Conservation (phyloP, 2,113 vertebrate species). For the Empidonax alnorum region DNA sequence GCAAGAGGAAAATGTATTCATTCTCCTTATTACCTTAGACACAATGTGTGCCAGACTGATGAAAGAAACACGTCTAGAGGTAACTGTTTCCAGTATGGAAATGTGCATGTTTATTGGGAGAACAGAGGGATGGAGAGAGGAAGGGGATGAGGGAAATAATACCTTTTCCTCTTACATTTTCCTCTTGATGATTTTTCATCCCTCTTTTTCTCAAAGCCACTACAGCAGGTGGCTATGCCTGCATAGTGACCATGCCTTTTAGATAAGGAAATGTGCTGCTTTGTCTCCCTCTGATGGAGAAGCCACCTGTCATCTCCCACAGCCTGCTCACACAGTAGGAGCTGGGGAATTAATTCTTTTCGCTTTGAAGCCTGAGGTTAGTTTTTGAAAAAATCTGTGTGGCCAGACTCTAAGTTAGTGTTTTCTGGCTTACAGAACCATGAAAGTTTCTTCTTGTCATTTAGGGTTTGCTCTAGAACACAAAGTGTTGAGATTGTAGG, state of each 20-base stretch:
- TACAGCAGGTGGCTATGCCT: not conserved
- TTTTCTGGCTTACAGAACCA: not conserved
- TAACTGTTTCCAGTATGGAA: not conserved
- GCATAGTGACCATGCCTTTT: not conserved
- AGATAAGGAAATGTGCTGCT: not conserved
- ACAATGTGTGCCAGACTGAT: not conserved
- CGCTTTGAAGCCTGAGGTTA: not conserved
- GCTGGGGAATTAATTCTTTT: not conserved
- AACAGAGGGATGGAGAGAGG: not conserved
- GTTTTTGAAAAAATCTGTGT: not conserved
- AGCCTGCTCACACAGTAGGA: not conserved
- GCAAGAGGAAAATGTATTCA: not conserved
- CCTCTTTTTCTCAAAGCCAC: not conserved
- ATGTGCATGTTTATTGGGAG: not conserved
- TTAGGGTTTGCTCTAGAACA: not conserved
- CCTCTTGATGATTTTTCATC: not conserved
- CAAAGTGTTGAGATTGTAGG: not conserved
- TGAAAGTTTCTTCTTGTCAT: not conserved
- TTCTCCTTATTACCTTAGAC: not conserved
- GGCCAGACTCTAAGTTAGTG: not conserved
- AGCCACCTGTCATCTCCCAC: not conserved
- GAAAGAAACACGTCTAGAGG: not conserved
- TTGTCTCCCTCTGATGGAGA: not conserved
- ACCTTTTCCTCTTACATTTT: fast-evolving
- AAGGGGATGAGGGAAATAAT: not conserved